Conservation (phyloP, 2,113 vertebrate genomes). For the Eptesicus fuscus region DNA sequence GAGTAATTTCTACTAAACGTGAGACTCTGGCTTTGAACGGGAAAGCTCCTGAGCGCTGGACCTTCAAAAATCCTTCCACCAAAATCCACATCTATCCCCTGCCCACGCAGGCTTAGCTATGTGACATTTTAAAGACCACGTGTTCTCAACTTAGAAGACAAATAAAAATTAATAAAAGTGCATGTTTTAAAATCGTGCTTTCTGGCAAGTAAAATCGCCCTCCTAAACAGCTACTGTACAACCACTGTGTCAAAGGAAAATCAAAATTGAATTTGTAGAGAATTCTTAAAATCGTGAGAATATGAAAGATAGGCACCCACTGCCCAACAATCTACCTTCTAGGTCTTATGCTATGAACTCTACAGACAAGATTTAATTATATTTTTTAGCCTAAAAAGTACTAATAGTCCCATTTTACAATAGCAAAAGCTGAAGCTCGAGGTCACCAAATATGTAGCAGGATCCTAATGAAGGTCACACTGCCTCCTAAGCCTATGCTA, state of each 20-base stretch:
- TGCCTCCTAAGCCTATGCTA: neutral
- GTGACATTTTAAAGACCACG: neutral
- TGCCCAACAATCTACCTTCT: neutral
- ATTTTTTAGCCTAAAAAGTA: neutral
- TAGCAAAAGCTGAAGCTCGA: neutral
- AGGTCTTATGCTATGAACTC: neutral
- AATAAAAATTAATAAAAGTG: neutral
- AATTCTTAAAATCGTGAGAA: neutral
- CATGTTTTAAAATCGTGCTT: neutral
- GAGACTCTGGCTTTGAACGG: neutral
- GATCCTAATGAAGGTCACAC: neutral
- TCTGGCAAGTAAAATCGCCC: slow-evolving; percentile 4
- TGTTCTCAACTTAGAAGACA: slow-evolving; percentile 11
- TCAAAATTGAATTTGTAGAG: neutral
- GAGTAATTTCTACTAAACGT: neutral
- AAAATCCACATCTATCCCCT: neutral
- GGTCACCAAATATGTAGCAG: neutral
- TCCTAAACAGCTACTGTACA: neutral
- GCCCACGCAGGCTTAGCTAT: neutral
- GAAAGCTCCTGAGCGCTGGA: neutral
- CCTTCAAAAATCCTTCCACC: neutral
- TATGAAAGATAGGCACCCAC: neutral
- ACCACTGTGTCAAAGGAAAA: neutral
- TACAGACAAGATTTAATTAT: neutral
- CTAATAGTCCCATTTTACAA: neutral